phyloP scores from a whole-genome alignment of 2,888 invertebrate species.

The Gerris lacustris region DNA sequence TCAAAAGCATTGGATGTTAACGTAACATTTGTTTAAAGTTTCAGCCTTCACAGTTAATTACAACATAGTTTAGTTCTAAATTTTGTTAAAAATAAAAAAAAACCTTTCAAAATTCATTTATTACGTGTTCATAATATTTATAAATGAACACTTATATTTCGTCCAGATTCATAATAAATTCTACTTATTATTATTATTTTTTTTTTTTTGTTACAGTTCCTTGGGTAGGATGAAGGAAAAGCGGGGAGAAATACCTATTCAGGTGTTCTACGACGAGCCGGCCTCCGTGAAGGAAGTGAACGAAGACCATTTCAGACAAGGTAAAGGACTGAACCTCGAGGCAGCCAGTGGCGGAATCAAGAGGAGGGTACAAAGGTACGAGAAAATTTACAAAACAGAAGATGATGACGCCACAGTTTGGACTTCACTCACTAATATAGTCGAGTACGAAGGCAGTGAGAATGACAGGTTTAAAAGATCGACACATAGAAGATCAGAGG shows the following conservation, averaged over 20 bases:
- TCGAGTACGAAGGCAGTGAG: conserved; percentile 41
- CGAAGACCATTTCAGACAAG: background rate
- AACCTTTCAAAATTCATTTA: no score
- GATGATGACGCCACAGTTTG: conserved; percentile 17
- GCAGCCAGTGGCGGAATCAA: background rate
- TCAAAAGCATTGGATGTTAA: no score
- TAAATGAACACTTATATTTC: no score
- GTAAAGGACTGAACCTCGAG: background rate
- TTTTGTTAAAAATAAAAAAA: no score
- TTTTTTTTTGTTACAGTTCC: background rate
- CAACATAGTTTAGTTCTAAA: no score
- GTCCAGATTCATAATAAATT: no score
- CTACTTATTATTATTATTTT: background rate
- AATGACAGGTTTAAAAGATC: conserved; percentile 10
- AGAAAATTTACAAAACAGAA: background rate
- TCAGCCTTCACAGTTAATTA: no score
- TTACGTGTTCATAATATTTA: no score
- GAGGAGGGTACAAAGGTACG: background rate
- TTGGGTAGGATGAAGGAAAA: background rate
- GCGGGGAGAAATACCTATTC: background rate
- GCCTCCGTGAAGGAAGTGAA: background rate
- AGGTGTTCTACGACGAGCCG: background rate
- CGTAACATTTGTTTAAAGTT: no score
- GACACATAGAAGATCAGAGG: background rate
- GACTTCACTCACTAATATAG: conserved; percentile 32